A percentile compares a stretch with the other conserved stretches of the same genome.
Evolutionary conservation across 2,888 invertebrate species (phyloP).

Genomic region (Emmelina monodactyla): DNA sequence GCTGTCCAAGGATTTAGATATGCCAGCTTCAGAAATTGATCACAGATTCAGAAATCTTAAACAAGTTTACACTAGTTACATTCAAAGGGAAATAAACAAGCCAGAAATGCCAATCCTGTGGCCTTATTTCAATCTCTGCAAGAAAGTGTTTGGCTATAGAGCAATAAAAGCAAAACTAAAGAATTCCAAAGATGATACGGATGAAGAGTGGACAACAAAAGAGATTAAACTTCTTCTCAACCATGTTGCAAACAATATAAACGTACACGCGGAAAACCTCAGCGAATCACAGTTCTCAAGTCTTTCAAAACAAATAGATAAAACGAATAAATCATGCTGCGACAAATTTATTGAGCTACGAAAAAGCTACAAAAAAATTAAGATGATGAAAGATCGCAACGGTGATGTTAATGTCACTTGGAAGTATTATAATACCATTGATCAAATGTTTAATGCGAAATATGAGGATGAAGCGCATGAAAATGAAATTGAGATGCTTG

Average conservation of each 20-base stretch:
- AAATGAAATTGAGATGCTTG: conserved; percentile 20
- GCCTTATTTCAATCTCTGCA: conserved; percentile 49
- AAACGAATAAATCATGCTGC: conserved; percentile 27
- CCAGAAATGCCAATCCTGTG: conserved; percentile 48
- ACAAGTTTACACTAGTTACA: conserved; percentile 39
- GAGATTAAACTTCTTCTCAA: conserved; percentile 41
- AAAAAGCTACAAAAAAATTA: conserved; percentile 46
- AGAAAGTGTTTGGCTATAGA: conserved; percentile 52
- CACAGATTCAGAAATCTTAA: conserved; percentile 46
- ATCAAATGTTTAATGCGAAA: conserved; percentile 29
- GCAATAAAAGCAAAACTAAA: conserved; percentile 41
- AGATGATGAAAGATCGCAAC: conserved; percentile 39
- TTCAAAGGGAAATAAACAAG: conserved; percentile 45
- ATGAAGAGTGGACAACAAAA: conserved; percentile 40
- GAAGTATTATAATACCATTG: conserved; percentile 46
- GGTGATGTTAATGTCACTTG: conserved; percentile 45
- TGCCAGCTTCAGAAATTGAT: conserved; percentile 39
- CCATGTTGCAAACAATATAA: conserved; percentile 30
- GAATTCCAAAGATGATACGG: conserved; percentile 28
- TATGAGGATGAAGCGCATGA: conserved; percentile 12
- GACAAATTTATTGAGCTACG: conserved; percentile 45
- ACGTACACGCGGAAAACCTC: conserved; percentile 21
- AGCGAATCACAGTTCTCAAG: conserved; percentile 26
- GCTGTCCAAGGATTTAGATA: conserved; percentile 33
- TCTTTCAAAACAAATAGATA: conserved; percentile 27